These are phyloP conservation scores for Aplocera efformata DNA, from an alignment of 2,888 invertebrate genomes.

Conservation along the genomic window DNA sequence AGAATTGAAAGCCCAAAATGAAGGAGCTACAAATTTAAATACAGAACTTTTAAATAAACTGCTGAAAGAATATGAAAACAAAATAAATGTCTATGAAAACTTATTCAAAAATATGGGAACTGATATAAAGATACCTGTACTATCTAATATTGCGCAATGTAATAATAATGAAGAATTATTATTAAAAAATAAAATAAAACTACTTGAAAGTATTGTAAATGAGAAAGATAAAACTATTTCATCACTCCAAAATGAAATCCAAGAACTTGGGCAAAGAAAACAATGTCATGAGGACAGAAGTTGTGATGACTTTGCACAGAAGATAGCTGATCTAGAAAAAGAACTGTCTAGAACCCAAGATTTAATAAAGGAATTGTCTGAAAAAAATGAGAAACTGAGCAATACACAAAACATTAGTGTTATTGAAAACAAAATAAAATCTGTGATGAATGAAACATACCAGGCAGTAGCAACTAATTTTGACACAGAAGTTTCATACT, in stretches of 20 bases:
- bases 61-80: constrained; percentile 63
- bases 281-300: constrained; percentile 13
- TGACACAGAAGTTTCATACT: constrained; percentile 45
- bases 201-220: constrained; percentile 35
- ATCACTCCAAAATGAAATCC: constrained; percentile 40
- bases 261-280: constrained; percentile 31
- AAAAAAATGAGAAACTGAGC: constrained; percentile 23
- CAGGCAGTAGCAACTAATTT: constrained; percentile 57
- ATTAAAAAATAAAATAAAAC: constrained; percentile 32
- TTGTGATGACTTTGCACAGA: constrained; percentile 28
- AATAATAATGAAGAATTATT: constrained; percentile 13
- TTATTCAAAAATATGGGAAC: constrained; percentile 41
- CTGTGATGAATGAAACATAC: constrained; percentile 67
- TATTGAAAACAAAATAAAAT: constrained; percentile 47
- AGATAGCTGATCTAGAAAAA: constrained; percentile 38
- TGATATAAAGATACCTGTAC: constrained; percentile 21
- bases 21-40: constrained; percentile 35
- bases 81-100: constrained; percentile 64
- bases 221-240: constrained; percentile 41
- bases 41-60: constrained; percentile 56
- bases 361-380: constrained; percentile 4
- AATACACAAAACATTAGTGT: constrained; percentile 29
- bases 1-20: constrained; percentile 32
- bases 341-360: constrained; percentile 23
- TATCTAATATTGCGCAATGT: constrained; percentile 4